A percentile compares a stretch with the other conserved stretches of the same genome.
Evolutionary conservation across 2,113 vertebrate genomes (phyloP).

Genomic region (Willisornis vidua): DNA sequence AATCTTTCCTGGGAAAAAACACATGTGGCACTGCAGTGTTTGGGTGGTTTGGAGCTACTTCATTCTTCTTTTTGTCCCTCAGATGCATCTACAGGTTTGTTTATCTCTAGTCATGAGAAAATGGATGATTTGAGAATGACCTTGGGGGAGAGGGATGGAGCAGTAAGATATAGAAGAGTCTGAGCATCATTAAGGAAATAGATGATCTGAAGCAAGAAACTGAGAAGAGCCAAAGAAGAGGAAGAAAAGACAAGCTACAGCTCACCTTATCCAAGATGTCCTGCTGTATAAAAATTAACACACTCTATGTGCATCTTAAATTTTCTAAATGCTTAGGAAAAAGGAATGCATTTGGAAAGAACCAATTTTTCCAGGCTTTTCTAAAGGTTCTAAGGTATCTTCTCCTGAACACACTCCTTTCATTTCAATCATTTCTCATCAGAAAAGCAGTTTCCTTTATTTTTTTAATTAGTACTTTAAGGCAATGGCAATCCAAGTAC

Average conservation of each 20-base stretch:
- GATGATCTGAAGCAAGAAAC: background rate
- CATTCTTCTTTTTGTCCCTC: background rate
- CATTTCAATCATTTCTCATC: background rate
- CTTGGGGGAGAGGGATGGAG: background rate
- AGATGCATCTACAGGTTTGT: background rate
- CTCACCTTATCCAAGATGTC: background rate
- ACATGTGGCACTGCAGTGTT: background rate
- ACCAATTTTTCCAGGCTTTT: background rate
- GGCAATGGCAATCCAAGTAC: background rate
- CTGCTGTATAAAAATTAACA: background rate
- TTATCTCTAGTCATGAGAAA: constrained; percentile 28
- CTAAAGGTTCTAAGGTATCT: background rate
- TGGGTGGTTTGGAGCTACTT: background rate
- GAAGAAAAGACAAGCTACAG: background rate
- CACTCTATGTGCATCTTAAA: background rate
- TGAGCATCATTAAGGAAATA: background rate
- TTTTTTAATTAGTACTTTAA: background rate
- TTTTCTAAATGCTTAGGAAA: background rate
- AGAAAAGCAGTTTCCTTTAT: background rate
- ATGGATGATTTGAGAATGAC: background rate
- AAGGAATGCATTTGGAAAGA: background rate
- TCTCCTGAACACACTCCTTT: background rate
- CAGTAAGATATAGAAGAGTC: background rate
- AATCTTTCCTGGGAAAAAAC: background rate
- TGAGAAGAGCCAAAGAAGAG: background rate